Base-by-base conservation (phyloP, 2,888 invertebrate genomes). In the Nomada ferruginata region DNA sequence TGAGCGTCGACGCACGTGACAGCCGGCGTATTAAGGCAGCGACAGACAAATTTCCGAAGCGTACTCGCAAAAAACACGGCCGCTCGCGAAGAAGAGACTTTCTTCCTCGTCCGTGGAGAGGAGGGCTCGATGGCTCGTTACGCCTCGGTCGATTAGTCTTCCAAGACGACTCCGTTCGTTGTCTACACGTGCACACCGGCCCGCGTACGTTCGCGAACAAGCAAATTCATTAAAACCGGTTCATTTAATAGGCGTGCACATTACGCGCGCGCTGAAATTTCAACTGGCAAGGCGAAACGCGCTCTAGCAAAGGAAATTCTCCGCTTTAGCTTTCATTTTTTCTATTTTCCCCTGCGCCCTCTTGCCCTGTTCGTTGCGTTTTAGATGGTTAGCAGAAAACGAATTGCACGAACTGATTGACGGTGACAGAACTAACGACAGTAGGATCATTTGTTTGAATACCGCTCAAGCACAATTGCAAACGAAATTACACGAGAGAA, bases 41-140 rank as follows among this genome's bases (percentile, higher is more conserved):
- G 85, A 89, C 87, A 78, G 88, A 88, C 89, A 89, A 88, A 89
- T 88, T 89, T 87, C 84, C 66, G 87, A 60, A 72, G 64, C 79
- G 74, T 29, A 50, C 10, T 18, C 55, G 77, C 82, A 88, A 88
- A 88, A 88, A 89, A 76, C 78, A 71, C 64, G 53, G 55, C 60
- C 72, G 61, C 69, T 83, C 85, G 79, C 71, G 72, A 80, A 68
- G 82, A 75, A 53, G 73, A 74, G 74, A 63, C 23, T 66, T 60
- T 42, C 75, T 60, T 50, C 47, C 63, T 11, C 29, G 53, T 57
- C 20, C 61, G 26, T 7, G 59, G 29, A 47, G 66, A 78, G 60
- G 69, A 53, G 74, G 63, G 66, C 76, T 83, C 80, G 79, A 79
- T 76, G 82, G 87, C 81, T 87, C 87, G 87, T 85, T 87, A 85